Conservation (phyloP, 2,797 vertebrate species). For the Sebastolobus alascanus region DNA sequence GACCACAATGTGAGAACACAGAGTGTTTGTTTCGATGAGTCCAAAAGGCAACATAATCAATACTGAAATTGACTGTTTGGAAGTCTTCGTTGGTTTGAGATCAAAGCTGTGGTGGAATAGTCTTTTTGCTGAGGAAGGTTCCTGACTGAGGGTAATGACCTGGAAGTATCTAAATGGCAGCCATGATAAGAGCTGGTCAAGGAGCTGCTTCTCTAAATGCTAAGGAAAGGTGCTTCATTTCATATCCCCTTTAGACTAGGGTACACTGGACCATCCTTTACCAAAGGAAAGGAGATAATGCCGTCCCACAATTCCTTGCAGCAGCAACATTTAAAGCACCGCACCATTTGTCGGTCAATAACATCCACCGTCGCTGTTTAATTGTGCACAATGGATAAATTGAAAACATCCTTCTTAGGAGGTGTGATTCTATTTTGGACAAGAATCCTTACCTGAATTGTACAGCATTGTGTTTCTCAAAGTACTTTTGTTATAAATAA, state of each 20-base stretch:
- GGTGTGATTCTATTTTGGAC: too few relatives aligned
- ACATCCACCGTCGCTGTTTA: too few relatives aligned
- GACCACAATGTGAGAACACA: not conserved
- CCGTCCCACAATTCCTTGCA: not conserved
- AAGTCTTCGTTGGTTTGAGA: not conserved
- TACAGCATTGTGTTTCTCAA: too few relatives aligned
- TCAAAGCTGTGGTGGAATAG: rapidly evolving
- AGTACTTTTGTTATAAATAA: too few relatives aligned
- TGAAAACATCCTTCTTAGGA: too few relatives aligned
- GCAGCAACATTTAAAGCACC: not conserved
- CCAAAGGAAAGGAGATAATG: not conserved
- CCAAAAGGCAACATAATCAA: not conserved
- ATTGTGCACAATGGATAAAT: too few relatives aligned
- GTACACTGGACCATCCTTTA: not conserved
- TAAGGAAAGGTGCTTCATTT: not conserved
- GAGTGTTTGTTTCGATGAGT: not conserved
- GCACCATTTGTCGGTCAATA: too few relatives aligned
- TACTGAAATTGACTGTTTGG: not conserved
- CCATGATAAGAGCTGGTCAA: not conserved
- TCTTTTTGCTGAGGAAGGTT: not conserved
- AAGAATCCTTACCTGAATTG: too few relatives aligned
- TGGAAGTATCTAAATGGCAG: not conserved
- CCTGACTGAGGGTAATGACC: not conserved
- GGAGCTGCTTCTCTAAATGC: not conserved
- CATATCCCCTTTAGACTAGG: not conserved